These are phyloP conservation scores for Druon quercuslanigerum DNA, from an alignment of 1,140 invertebrate species.

Conservation along the genomic window DNA sequence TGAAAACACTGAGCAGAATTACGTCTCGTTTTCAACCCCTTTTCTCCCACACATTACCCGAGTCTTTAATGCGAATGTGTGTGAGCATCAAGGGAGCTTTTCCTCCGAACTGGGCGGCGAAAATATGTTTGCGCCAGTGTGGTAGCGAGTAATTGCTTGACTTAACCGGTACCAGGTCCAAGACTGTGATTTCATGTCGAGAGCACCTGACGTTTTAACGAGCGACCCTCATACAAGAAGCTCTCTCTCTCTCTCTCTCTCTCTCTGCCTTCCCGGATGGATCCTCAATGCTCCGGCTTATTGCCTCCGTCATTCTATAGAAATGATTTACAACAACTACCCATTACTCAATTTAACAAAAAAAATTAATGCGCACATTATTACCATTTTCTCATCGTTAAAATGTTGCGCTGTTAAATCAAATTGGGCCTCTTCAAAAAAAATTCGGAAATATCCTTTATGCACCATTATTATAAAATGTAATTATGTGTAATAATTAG, in stretches of 20 bases:
- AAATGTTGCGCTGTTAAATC: background rate
- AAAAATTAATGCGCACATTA: background rate
- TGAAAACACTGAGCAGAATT: constrained; percentile 35
- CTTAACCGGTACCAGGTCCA: background rate
- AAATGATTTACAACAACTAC: constrained; percentile 12
- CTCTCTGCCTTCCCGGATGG: background rate
- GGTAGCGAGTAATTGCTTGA: constrained; percentile 39
- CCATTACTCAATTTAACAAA: background rate
- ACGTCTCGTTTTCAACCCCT: constrained; percentile 38
- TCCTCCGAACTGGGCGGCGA: constrained; percentile 21
- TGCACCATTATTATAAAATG: too few relatives aligned
- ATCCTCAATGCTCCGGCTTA: constrained; percentile 1
- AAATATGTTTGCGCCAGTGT: constrained; percentile 26
- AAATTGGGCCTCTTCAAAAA: background rate
- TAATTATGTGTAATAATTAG: too few relatives aligned
- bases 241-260: background rate
- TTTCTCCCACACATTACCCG: background rate
- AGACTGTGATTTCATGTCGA: constrained; percentile 29
- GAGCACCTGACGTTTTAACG: constrained; percentile 31
- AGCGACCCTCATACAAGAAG: constrained; percentile 20
- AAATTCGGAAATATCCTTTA: too few relatives aligned
- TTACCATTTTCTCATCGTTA: background rate
- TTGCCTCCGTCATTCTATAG: background rate
- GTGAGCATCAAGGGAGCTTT: background rate
- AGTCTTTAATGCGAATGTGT: constrained; percentile 7